Evolutionary conservation across 2,797 vertebrate species (phyloP).

Genomic region (Eidolon dupreanum): DNA sequence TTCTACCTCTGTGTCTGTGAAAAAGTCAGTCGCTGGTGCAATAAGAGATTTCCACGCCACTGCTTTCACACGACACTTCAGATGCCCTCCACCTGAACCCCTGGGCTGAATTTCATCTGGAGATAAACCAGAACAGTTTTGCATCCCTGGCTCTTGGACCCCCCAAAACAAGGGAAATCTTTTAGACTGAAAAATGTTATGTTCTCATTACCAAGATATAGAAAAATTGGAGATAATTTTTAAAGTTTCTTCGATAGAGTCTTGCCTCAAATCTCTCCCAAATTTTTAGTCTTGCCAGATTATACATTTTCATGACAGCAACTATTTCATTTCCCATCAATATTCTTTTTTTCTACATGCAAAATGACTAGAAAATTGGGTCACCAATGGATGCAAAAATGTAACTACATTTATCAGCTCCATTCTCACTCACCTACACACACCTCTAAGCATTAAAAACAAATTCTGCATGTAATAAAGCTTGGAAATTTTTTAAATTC

Average conservation of each 20-base stretch:
- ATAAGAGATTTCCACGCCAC: not conserved
- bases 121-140: slow-evolving; percentile 26
- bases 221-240: slow-evolving; percentile 22
- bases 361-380: slow-evolving; percentile 65
- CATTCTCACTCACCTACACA: slow-evolving; percentile 22
- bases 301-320: slow-evolving; percentile 48
- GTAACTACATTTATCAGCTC: slow-evolving; percentile 58
- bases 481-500: slow-evolving; percentile 68
- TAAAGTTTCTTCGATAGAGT: slow-evolving; percentile 44
- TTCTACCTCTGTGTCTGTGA: slow-evolving; percentile 10
- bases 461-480: slow-evolving; percentile 53
- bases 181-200: not conserved
- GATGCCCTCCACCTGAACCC: slow-evolving; percentile 25
- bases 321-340: slow-evolving; percentile 20
- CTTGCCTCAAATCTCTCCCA: slow-evolving; percentile 20
- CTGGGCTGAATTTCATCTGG: slow-evolving; percentile 38
- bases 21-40: slow-evolving; percentile 19
- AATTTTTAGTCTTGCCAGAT: slow-evolving; percentile 44
- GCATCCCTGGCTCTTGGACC: not conserved
- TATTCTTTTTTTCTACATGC: slow-evolving; percentile 9
- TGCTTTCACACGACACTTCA: not conserved
- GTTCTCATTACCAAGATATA: slow-evolving; percentile 32
- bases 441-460: slow-evolving; percentile 59
- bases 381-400: slow-evolving; percentile 54
- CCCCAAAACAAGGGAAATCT: slow-evolving; percentile 5